These are phyloP conservation scores for Pantherophis alleghaniensis DNA, from an alignment of 2,797 vertebrate genomes.

Conservation along the genomic window DNA sequence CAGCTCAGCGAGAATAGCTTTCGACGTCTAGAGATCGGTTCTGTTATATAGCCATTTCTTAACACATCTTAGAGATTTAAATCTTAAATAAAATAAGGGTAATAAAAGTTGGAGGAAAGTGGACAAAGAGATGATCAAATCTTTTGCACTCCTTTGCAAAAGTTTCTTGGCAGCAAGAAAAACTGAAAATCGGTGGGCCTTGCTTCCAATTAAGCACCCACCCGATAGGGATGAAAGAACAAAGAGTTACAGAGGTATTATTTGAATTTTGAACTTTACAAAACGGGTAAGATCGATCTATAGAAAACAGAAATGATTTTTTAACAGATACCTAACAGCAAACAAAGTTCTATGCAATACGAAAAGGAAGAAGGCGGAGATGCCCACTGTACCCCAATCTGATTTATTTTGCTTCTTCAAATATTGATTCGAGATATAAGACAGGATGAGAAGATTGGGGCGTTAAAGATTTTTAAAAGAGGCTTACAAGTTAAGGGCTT, in stretches of 20 bases:
- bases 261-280: background rate
- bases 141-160: background rate
- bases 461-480: background rate
- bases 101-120: background rate
- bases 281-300: background rate
- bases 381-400: background rate
- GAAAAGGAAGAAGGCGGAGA: background rate
- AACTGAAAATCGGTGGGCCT: background rate
- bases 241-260: background rate
- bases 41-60: slow-evolving; percentile 41
- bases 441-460: background rate
- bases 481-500: background rate
- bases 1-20: slow-evolving; percentile 28
- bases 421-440: background rate
- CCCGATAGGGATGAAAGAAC: background rate
- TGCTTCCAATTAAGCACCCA: background rate
- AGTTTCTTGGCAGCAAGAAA: background rate
- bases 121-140: background rate
- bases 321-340: background rate
- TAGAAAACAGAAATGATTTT: background rate
- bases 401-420: background rate
- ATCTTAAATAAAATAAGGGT: background rate
- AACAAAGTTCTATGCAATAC: background rate
- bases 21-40: slow-evolving; percentile 15
- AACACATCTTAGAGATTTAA: slow-evolving; percentile 16